Percentiles rank a stretch among this genome's conserved stretches.
These are phyloP conservation scores for Keiferia lycopersicella DNA, from an alignment of 2,888 invertebrate genomes.

Conservation along the genomic window DNA sequence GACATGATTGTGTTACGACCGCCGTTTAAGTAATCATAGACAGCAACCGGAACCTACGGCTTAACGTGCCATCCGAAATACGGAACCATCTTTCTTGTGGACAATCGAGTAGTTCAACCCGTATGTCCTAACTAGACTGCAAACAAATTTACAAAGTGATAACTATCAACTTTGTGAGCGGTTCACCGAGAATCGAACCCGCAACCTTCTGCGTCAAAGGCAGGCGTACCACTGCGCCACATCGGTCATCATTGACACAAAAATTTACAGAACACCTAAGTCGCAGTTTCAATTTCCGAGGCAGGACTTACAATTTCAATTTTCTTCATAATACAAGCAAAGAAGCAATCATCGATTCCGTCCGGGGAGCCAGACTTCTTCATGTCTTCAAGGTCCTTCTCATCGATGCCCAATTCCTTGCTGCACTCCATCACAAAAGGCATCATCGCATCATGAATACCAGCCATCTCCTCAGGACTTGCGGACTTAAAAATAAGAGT, in stretches of 20 bases:
- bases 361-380: too few species aligned
- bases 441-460: slow-evolving; percentile 34
- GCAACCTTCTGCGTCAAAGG: too few species aligned
- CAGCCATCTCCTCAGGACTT: slow-evolving; percentile 31
- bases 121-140: slow-evolving; percentile 4
- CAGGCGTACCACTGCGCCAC: too few species aligned
- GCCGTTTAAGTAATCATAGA: neutral
- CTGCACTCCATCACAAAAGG: slow-evolving; percentile 35
- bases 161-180: neutral
- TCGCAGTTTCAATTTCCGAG: too few species aligned
- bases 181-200: slow-evolving; percentile 6
- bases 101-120: slow-evolving; percentile 2
- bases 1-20: neutral
- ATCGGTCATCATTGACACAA: too few species aligned
- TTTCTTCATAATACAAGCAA: too few species aligned
- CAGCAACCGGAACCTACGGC: neutral
- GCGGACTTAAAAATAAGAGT: too few species aligned
- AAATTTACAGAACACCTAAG: too few species aligned
- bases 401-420: slow-evolving; percentile 40
- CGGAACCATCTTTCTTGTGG: neutral
- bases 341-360: too few species aligned
- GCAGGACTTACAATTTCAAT: too few species aligned
- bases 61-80: slow-evolving; percentile 7
- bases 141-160: neutral
- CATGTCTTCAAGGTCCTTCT: slow-evolving; percentile 34